Conservation (phyloP, 2,888 invertebrate species). For the Chalcosyrphus nemorum region DNA sequence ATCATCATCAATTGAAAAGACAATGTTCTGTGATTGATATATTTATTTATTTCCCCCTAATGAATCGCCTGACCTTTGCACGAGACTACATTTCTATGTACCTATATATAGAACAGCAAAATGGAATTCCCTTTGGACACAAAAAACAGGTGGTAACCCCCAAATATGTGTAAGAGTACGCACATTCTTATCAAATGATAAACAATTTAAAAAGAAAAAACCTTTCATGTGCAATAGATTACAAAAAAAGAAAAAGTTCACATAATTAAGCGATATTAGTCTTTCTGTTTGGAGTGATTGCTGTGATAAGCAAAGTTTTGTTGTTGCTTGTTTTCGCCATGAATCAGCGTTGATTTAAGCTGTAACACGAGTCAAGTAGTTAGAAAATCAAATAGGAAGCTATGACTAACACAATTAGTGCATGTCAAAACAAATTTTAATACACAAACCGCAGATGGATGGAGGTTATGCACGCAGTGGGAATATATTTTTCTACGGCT, state of each 20-base stretch:
- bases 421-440: slow-evolving; percentile 5
- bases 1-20: neutral
- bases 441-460: neutral
- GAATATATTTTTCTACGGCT: no score
- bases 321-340: neutral
- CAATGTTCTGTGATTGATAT: neutral
- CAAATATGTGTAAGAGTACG: neutral
- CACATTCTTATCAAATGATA: neutral
- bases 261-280: neutral
- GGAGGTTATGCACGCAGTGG: neutral
- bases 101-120: neutral
- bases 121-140: neutral
- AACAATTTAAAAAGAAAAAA: neutral
- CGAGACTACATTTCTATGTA: neutral
- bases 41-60: neutral
- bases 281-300: slow-evolving; percentile 5
- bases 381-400: neutral
- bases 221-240: neutral
- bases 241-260: neutral
- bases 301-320: neutral
- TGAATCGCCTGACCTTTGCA: slow-evolving; percentile 13
- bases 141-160: neutral
- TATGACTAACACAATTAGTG: slow-evolving; percentile 11
- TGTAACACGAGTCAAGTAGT: neutral
- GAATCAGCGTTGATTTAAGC: slow-evolving; percentile 10